Base-by-base conservation (phyloP, 2,113 vertebrate genomes). In the Malurus alboscapulatus region DNA sequence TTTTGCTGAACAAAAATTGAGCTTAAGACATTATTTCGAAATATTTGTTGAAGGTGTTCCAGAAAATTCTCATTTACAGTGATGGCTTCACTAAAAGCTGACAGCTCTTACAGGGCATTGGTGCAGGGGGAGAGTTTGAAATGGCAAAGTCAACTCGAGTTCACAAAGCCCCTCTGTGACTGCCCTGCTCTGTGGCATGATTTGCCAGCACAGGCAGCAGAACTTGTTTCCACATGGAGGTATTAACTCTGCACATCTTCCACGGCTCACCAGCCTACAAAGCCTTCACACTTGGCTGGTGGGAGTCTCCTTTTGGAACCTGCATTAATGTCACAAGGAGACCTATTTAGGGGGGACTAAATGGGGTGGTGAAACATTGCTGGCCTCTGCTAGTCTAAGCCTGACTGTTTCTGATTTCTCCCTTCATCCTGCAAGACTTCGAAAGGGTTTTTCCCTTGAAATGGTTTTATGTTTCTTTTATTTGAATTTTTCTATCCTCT, bases 161-260 rank as follows among this genome's bases (percentile, higher is more conserved):
- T 53, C 50, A 40, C 17, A 20, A 61, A 62, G 30, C 21, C 22
- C 12, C 30, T 63, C n/a, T 57, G 36, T 30, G 38, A 4, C 38
- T 47, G 17, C 38, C 54, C 55, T 48, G 27, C 40, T 62, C 34
- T 25, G 7, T 25, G n/a, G 36, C 51, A 74, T 0, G 0, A 55
- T 66, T 53, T 59, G 10, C n/a, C 50, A 65, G 18, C 10, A 50
- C 0, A 54, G 14, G 44, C 45, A 76, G 44, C 30, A 67, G 75
- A 80, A 74, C 9, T 12, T 42, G 13, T 14, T 82, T 69, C 54
- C 42, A 18, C 68, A 54, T 27, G 50, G 29, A 59, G 34, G 36
- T 36, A 34, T 30, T 66, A 68, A 73, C 18, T 59, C 66, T 47
- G 45, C 45, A 74, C 54, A 71, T 34, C 63, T 34, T 30, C 54